Evolutionary conservation across 2,797 vertebrate genomes (phyloP).

Genomic region (Notoglanidium macrostoma): DNA sequence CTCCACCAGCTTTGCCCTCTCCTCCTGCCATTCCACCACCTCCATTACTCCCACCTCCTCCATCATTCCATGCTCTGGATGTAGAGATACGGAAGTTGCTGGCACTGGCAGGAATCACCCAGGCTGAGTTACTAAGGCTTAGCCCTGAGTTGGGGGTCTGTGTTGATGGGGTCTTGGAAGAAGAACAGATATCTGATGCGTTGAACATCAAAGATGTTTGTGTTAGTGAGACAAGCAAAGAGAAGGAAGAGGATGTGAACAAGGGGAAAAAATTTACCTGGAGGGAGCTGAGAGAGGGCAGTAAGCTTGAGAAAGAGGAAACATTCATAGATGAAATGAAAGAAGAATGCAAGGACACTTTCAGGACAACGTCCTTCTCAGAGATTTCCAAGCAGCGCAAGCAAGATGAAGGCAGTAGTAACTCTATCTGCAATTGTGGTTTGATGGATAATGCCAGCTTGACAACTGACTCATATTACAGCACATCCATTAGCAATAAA

Average conservation of each 20-base stretch:
- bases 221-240: conserved; percentile 41
- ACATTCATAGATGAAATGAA: conserved; percentile 52
- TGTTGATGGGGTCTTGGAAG: conserved; percentile 64
- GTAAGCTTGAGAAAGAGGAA: conserved; percentile 46
- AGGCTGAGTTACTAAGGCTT: conserved; percentile 80
- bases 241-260: conserved; percentile 51
- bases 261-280: conserved; percentile 45
- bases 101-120: conserved; percentile 79
- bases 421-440: conserved; percentile 52
- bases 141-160: conserved; percentile 80
- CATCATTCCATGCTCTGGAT: conserved; percentile 68
- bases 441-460: conserved; percentile 43
- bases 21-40: conserved; percentile 66
- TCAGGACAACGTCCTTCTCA: conserved; percentile 86
- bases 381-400: conserved; percentile 86
- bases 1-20: conserved; percentile 60
- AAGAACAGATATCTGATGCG: conserved; percentile 56
- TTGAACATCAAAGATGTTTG: conserved; percentile 29
- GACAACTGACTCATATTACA: conserved; percentile 69
- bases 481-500: conserved; percentile 62
- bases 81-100: conserved; percentile 76
- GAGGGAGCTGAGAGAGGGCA: conserved; percentile 57
- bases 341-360: conserved; percentile 59
- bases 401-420: conserved; percentile 58
- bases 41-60: conserved; percentile 64